Evolutionary conservation across 2,797 vertebrate genomes (phyloP).

Genomic region (Furcifer pardalis): DNA sequence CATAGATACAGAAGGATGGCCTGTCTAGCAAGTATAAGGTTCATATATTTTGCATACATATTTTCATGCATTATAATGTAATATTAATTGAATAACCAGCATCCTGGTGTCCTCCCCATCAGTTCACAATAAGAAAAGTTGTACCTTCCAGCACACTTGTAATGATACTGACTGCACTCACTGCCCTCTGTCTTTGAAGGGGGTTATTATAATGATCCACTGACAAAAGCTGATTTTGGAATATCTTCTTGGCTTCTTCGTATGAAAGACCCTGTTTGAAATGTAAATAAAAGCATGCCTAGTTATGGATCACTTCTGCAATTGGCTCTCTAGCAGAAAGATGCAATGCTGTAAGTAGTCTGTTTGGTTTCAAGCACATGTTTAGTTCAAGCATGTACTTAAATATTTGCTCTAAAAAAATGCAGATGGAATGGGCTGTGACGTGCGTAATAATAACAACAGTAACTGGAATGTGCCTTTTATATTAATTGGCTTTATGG

Average conservation of each 20-base stretch:
- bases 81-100: no score
- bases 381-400: neutral
- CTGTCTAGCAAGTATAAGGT: no score
- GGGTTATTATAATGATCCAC: conserved; percentile 79
- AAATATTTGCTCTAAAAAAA: no score
- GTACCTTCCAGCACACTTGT: conserved; percentile 94
- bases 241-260: conserved; percentile 79
- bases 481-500: no score
- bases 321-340: neutral
- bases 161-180: conserved; percentile 91
- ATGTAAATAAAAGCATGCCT: conserved; percentile 45
- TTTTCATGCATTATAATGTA: no score
- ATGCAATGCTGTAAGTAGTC: no score
- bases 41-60: no score
- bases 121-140: conserved; percentile 25
- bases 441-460: no score
- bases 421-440: no score
- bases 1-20: no score
- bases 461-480: no score
- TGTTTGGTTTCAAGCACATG: no score
- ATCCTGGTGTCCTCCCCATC: neutral
- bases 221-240: conserved; percentile 73
- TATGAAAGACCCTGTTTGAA: conserved; percentile 61
- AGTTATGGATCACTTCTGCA: neutral
- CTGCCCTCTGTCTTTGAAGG: conserved; percentile 80